A percentile compares a stretch with the other conserved stretches of the same genome.
Conservation (phyloP, 1,140 invertebrate genomes). For the Proctacanthus coquilletti region DNA sequence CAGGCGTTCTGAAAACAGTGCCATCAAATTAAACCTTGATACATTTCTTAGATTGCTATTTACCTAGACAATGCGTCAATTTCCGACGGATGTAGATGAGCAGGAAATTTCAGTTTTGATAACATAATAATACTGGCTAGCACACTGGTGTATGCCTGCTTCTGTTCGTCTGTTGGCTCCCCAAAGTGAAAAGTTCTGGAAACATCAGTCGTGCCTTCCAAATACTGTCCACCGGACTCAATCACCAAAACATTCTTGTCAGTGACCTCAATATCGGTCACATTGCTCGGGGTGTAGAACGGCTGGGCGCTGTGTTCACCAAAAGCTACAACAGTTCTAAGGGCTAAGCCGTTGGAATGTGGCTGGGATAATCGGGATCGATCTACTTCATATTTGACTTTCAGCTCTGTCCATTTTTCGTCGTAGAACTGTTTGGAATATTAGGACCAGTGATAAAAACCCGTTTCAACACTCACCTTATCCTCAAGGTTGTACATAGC, state of each 20-base stretch:
- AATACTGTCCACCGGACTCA: slow-evolving; percentile 59
- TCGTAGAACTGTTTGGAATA: slow-evolving; percentile 13
- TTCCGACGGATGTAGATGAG: slow-evolving; percentile 43
- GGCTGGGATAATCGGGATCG: slow-evolving; percentile 51
- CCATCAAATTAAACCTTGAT: too few relatives aligned
- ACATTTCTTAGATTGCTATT: too few relatives aligned
- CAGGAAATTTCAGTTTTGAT: slow-evolving; percentile 48
- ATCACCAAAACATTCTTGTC: slow-evolving; percentile 49
- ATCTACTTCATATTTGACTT: slow-evolving; percentile 47
- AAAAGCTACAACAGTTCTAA: slow-evolving; percentile 79
- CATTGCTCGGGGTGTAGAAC: slow-evolving; percentile 69
- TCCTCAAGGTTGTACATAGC: slow-evolving; percentile 76
- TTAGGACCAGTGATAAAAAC: not conserved
- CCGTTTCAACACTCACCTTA: slow-evolving; percentile 32
- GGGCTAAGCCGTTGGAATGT: slow-evolving; percentile 52
- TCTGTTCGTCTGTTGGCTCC: slow-evolving; percentile 54
- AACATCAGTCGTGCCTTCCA: slow-evolving; percentile 86
- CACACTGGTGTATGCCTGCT: slow-evolving; percentile 73
- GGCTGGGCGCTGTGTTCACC: slow-evolving; percentile 80
- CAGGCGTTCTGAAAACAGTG: slow-evolving; percentile 35
- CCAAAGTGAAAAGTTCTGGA: slow-evolving; percentile 85
- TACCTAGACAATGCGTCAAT: slow-evolving; percentile 52
- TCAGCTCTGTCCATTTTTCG: slow-evolving; percentile 49
- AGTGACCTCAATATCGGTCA: slow-evolving; percentile 55
- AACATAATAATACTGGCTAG: slow-evolving; percentile 73